phyloP scores from a whole-genome alignment of 2,113 vertebrate genomes.

The Callopanchax toddi region DNA sequence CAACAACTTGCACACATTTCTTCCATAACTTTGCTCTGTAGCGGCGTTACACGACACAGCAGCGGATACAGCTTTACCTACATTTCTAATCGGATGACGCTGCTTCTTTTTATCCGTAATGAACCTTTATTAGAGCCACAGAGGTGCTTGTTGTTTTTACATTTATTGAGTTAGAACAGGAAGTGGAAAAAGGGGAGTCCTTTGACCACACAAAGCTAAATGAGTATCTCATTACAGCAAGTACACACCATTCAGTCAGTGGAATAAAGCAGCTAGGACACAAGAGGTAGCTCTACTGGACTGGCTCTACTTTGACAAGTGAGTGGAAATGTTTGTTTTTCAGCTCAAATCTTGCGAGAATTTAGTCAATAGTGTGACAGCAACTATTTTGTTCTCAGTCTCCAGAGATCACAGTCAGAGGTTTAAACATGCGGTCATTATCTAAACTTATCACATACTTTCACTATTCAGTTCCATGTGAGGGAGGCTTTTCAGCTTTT shows the following conservation, averaged over 20 bases:
- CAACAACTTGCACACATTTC: neutral
- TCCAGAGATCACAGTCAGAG: too few relatives aligned
- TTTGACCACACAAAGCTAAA: slow-evolving; percentile 27
- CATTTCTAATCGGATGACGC: slow-evolving; percentile 58
- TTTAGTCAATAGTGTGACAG: too few relatives aligned
- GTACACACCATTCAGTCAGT: slow-evolving; percentile 40
- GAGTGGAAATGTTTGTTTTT: slow-evolving; percentile 20
- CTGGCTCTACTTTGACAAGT: slow-evolving; percentile 16
- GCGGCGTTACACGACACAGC: slow-evolving; percentile 11
- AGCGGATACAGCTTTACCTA: slow-evolving; percentile 45
- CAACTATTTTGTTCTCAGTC: too few relatives aligned
- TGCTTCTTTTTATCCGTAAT: slow-evolving; percentile 28
- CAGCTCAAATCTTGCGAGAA: neutral
- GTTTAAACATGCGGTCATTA: too few relatives aligned
- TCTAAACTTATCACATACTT: too few relatives aligned
- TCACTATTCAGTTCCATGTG: too few relatives aligned
- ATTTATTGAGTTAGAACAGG: slow-evolving; percentile 32
- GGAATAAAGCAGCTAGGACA: slow-evolving; percentile 36
- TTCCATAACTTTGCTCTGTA: slow-evolving; percentile 20
- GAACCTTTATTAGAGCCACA: neutral
- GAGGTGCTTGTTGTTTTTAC: slow-evolving; percentile 3
- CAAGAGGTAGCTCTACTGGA: slow-evolving; percentile 4
- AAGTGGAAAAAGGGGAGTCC: slow-evolving; percentile 30
- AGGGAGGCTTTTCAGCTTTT: too few relatives aligned
- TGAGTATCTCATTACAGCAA: slow-evolving; percentile 55